Conservation (phyloP, 1,140 invertebrate genomes). For the Ostrea denselamellosa region DNA sequence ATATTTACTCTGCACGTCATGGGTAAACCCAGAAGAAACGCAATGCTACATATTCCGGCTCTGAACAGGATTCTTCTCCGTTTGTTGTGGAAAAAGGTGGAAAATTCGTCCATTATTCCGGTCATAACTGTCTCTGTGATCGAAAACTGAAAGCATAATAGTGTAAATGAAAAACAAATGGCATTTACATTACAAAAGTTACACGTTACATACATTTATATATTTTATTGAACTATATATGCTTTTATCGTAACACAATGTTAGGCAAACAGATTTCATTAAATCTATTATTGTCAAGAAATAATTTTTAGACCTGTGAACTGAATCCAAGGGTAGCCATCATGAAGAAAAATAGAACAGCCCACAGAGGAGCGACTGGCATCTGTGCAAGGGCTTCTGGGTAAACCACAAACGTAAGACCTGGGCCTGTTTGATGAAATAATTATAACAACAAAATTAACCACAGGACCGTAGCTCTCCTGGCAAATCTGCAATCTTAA, state of each 20-base stretch:
- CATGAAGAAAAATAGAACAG: conserved; percentile 99
- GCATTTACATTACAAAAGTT: neutral
- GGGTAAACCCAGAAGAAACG: conserved; percentile 66
- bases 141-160: conserved; percentile 84
- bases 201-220: no score
- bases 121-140: conserved; percentile 88
- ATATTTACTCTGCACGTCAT: conserved; percentile 64
- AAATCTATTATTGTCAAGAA: neutral
- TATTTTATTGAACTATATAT: no score
- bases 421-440: conserved; percentile 59
- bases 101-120: conserved; percentile 86
- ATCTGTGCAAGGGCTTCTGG: conserved; percentile 85
- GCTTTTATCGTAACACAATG: no score
- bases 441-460: no score
- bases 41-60: conserved; percentile 60
- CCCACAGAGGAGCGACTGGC: conserved; percentile 96
- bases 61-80: conserved; percentile 63
- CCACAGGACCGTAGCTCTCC: no score
- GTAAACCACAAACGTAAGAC: conserved; percentile 69
- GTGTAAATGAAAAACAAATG: neutral
- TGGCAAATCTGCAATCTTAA: no score
- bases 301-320: conserved; percentile 84
- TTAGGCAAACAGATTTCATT: no score
- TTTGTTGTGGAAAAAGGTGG: conserved; percentile 76
- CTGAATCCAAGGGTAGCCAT: conserved; percentile 94